Conservation (phyloP, 2,797 vertebrate genomes). For the Onychomys arenicola region DNA sequence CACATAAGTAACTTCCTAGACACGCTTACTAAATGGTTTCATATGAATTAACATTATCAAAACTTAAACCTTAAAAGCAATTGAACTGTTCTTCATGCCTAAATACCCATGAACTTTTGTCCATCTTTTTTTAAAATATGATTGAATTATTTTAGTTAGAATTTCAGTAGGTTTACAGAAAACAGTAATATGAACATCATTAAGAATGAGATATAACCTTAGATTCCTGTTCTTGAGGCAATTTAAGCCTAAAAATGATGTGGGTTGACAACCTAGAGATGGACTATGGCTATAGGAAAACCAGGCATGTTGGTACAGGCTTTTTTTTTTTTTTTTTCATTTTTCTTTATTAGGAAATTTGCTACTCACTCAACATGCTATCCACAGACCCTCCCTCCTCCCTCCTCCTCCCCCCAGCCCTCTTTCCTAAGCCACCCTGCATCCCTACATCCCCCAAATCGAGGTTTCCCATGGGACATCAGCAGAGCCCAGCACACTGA, state of each 20-base stretch:
- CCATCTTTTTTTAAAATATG: not conserved
- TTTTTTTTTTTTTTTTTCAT: too few relatives aligned
- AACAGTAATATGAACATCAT: not conserved
- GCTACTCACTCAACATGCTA: too few relatives aligned
- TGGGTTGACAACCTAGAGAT: not conserved
- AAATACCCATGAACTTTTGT: not conserved
- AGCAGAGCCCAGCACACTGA: too few relatives aligned
- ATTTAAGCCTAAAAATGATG: not conserved
- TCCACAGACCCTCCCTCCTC: too few relatives aligned
- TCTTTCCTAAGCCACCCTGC: too few relatives aligned
- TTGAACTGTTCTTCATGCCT: not conserved
- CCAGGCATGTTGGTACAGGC: too few relatives aligned
- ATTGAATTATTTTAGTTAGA: not conserved
- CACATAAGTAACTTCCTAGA: not conserved
- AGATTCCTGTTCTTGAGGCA: not conserved
- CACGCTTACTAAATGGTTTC: constrained; percentile 22
- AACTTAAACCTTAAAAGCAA: not conserved
- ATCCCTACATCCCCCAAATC: too few relatives aligned
- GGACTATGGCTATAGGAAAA: not conserved
- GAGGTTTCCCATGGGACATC: too few relatives aligned
- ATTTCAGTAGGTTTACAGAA: not conserved
- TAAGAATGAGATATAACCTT: not conserved
- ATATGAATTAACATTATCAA: not conserved
- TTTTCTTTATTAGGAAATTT: too few relatives aligned
- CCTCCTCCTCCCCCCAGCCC: too few relatives aligned